phyloP scores from a whole-genome alignment of 2,113 vertebrate species.

The Nycticebus coucang region DNA sequence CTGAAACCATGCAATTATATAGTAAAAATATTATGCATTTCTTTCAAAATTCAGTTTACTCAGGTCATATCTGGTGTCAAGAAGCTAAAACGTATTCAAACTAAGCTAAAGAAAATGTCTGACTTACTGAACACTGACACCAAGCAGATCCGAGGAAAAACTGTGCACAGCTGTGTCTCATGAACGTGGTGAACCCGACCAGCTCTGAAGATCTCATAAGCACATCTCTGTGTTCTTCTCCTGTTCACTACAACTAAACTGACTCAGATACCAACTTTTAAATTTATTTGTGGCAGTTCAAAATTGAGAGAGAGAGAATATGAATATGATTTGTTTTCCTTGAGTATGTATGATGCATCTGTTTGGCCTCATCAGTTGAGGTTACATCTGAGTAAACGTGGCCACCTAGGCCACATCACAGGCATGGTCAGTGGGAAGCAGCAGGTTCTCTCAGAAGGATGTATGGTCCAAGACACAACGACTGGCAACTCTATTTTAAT shows the following conservation, averaged over 20 bases:
- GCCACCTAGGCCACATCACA: not conserved
- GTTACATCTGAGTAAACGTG: not conserved
- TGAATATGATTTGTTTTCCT: not conserved
- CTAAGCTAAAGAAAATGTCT: not conserved
- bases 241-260: not conserved
- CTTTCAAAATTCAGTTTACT: slow-evolving; percentile 38
- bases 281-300: not conserved
- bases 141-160: not conserved
- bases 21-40: not conserved
- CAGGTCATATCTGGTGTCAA: not conserved
- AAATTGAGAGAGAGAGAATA: not conserved
- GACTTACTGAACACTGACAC: not conserved
- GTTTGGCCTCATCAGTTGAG: not conserved
- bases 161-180: too few relatives aligned
- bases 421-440: not conserved
- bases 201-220: not conserved
- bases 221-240: not conserved
- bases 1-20: not conserved
- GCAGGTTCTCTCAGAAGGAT: not conserved
- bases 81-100: not conserved
- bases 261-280: not conserved
- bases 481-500: not conserved
- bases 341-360: not conserved
- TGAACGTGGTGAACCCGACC: fast-evolving
- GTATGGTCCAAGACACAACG: not conserved